These are phyloP conservation scores for Serinus canaria DNA, from an alignment of 2,113 vertebrate species.

Conservation along the genomic window DNA sequence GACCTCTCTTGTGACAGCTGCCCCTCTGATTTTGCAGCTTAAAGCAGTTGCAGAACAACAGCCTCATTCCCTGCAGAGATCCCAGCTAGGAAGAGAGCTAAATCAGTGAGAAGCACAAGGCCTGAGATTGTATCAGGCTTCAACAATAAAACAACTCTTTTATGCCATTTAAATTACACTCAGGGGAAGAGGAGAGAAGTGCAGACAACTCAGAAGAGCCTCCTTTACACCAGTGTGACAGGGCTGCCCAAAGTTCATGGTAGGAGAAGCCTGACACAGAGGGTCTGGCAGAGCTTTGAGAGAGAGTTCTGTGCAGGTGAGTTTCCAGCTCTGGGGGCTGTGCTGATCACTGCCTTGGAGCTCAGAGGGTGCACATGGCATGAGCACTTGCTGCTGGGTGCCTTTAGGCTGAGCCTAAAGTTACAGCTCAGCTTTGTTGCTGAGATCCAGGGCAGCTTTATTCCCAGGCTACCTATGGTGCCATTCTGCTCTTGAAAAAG, in stretches of 20 bases:
- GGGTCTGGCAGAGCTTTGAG: not conserved
- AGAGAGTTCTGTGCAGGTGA: accelerated
- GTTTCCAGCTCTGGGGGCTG: not conserved
- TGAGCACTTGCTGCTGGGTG: not conserved
- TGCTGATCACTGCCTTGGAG: accelerated
- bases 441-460: not conserved
- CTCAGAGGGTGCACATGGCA: not conserved
- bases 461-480: not conserved
- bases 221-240: not conserved
- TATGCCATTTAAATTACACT: not conserved
- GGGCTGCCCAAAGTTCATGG: accelerated
- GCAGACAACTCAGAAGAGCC: not conserved
- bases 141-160: not conserved
- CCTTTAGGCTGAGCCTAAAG: not conserved
- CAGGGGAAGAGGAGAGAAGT: not conserved
- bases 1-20: not conserved
- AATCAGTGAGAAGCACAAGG: not conserved
- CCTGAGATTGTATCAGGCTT: not conserved
- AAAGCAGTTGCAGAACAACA: not conserved
- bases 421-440: not conserved
- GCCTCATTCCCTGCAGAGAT: not conserved
- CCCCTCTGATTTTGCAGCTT: not conserved
- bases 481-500: not conserved
- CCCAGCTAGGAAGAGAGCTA: not conserved
- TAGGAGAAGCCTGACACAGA: not conserved